These are phyloP conservation scores for Sprattus sprattus DNA, from an alignment of 2,113 vertebrate genomes.

Conservation along the genomic window DNA sequence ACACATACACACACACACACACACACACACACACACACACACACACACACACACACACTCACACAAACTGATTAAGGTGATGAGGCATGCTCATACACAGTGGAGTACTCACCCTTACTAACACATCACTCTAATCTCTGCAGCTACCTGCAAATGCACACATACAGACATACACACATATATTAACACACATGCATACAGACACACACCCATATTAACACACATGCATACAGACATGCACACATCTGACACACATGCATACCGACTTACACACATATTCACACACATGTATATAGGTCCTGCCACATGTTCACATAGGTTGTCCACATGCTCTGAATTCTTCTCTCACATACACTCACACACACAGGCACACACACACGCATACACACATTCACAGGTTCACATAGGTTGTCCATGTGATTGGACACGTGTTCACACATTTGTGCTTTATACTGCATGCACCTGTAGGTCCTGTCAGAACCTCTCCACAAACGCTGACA, in stretches of 20 bases:
- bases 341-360: neutral
- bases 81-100: neutral
- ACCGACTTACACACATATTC: no score
- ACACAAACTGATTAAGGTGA: neutral
- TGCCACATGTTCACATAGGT: no score
- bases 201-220: no score
- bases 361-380: neutral
- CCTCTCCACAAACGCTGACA: neutral
- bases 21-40: neutral
- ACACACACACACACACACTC: neutral
- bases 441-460: neutral
- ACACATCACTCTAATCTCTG: no score
- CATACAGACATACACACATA: no score
- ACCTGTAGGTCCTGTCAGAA: neutral
- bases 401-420: neutral
- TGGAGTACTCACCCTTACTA: no score
- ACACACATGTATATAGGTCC: no score
- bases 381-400: neutral
- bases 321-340: no score
- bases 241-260: no score
- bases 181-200: no score
- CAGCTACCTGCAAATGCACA: no score
- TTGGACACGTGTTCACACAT: conserved; percentile 9
- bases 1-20: neutral
- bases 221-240: no score